A percentile compares a stretch with the other conserved stretches of the same genome.
Evolutionary conservation across 2,888 invertebrate species (phyloP).

Genomic region (Macaria notata): DNA sequence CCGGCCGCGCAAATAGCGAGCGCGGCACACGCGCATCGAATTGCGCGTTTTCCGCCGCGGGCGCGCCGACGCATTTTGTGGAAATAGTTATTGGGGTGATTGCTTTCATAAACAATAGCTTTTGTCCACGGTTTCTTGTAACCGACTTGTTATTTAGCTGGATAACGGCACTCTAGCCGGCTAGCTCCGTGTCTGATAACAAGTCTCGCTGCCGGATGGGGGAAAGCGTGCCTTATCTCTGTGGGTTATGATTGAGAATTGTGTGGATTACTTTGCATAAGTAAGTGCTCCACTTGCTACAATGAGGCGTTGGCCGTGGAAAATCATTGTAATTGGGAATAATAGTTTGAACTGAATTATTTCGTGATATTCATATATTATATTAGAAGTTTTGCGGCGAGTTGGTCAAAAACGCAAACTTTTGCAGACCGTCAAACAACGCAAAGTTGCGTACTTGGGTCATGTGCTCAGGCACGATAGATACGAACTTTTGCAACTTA

Average conservation of each 20-base stretch:
- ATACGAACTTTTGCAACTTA: no score
- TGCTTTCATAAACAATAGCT: conserved; percentile 81
- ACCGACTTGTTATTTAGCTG: conserved; percentile 62
- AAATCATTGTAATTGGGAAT: background rate
- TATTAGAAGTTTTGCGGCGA: no score
- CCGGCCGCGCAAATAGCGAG: conserved; percentile 44
- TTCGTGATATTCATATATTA: no score
- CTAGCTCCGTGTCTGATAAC: conserved; percentile 57
- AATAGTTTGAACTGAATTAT: background rate
- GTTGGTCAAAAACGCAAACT: no score
- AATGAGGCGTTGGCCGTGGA: background rate
- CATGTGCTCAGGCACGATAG: no score
- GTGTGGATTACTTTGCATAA: conserved; percentile 12
- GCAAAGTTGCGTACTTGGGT: no score
- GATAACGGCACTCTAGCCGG: conserved; percentile 56
- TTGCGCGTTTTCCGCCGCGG: conserved; percentile 75
- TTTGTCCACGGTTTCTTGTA: conserved; percentile 72
- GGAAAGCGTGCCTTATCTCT: conserved; percentile 44
- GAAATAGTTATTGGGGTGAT: conserved; percentile 81
- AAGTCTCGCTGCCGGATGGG: conserved; percentile 29
- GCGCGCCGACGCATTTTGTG: conserved; percentile 69
- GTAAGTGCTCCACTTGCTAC: conserved; percentile 19
- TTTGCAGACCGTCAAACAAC: no score
- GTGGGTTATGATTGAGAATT: conserved; percentile 11
- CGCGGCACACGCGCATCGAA: conserved; percentile 77